Evolutionary conservation across 2,113 vertebrate genomes (phyloP).

Genomic region (Furnarius figulus): DNA sequence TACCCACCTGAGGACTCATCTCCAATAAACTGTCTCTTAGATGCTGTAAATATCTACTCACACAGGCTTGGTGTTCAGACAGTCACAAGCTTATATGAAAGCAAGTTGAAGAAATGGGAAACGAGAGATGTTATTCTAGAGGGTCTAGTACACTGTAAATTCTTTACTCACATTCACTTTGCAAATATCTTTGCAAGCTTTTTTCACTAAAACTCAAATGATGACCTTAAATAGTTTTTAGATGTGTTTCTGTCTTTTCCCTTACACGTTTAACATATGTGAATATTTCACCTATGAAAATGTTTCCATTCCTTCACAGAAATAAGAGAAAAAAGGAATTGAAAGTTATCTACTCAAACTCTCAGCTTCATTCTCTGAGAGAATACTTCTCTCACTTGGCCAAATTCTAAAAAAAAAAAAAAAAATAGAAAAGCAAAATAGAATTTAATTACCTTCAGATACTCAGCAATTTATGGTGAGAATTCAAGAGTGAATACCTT

Average conservation of each 20-base stretch:
- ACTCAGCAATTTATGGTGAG: background rate
- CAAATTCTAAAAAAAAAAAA: background rate
- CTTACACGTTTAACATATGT: background rate
- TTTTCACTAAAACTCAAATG: background rate
- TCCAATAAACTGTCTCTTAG: background rate
- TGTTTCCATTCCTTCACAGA: background rate
- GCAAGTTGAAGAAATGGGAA: background rate
- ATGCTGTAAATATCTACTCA: background rate
- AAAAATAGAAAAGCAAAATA: background rate
- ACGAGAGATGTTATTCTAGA: background rate
- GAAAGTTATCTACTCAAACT: background rate
- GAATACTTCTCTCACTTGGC: background rate
- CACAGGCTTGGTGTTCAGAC: background rate
- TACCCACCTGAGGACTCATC: conserved; percentile 23
- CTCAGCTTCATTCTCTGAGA: background rate
- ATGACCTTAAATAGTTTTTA: background rate
- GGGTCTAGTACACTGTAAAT: background rate
- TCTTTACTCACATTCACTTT: background rate
- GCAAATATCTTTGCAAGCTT: background rate
- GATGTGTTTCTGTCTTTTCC: background rate
- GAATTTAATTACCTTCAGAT: background rate
- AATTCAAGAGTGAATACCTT: background rate
- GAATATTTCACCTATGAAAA: background rate
- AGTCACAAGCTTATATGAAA: background rate
- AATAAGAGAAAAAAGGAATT: background rate